Percentiles rank a stretch among this genome's conserved stretches.
phyloP scores from a whole-genome alignment of 2,888 invertebrate genomes.

The Acanthosepion esculentum region DNA sequence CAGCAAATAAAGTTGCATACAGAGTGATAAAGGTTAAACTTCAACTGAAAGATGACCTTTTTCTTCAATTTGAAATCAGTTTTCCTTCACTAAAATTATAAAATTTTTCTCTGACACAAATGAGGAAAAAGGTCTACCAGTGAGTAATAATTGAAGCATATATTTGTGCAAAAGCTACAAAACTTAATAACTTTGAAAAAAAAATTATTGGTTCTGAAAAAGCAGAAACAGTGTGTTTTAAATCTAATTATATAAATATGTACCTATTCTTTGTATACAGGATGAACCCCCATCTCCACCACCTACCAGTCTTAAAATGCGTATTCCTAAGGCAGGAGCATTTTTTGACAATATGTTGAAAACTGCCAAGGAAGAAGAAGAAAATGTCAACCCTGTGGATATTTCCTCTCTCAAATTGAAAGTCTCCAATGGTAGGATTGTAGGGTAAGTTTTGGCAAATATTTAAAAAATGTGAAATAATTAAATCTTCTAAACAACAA shows the following conservation, averaged over 20 bases:
- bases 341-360: slow-evolving; percentile 56
- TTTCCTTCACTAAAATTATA: too few species aligned
- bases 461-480: neutral
- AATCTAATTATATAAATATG: neutral
- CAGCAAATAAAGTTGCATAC: too few species aligned
- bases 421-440: slow-evolving; percentile 72
- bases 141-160: too few species aligned
- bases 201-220: neutral
- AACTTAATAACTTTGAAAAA: too few species aligned
- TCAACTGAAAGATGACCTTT: too few species aligned
- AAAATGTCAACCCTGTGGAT: slow-evolving; percentile 41
- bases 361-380: slow-evolving; percentile 44
- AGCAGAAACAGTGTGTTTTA: neutral
- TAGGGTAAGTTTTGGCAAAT: slow-evolving; percentile 59
- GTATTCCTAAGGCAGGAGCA: slow-evolving; percentile 68
- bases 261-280: slow-evolving; percentile 45
- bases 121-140: too few species aligned
- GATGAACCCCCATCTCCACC: slow-evolving; percentile 55
- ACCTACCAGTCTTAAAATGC: slow-evolving; percentile 60
- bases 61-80: too few species aligned
- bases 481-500: too few species aligned
- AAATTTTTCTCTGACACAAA: too few species aligned
- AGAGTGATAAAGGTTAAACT: too few species aligned
- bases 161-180: too few species aligned
- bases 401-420: slow-evolving; percentile 65